Evolutionary conservation across 2,113 vertebrate species (phyloP).

Genomic region (Actenoides lindsayi): DNA sequence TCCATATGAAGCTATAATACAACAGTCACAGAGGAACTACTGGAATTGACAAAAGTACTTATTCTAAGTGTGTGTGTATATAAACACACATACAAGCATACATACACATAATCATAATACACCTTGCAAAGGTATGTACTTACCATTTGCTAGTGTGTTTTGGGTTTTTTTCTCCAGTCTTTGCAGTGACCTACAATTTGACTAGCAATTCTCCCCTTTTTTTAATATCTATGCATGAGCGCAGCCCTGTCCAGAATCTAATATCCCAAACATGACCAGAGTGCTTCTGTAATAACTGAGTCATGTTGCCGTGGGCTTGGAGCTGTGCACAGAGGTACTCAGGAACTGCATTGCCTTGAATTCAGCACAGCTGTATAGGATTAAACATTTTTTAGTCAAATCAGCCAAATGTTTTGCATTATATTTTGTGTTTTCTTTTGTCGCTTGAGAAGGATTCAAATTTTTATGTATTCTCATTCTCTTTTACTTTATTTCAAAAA

Average conservation of each 20-base stretch:
- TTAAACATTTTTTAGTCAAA: background rate
- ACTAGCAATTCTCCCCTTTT: background rate
- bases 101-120: rapidly evolving
- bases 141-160: background rate
- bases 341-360: background rate
- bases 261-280: background rate
- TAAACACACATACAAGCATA: background rate
- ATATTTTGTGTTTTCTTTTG: conserved; percentile 5
- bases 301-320: rapidly evolving
- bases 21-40: background rate
- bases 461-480: background rate
- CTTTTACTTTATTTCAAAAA: conserved; percentile 41
- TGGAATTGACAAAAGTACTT: background rate
- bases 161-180: background rate
- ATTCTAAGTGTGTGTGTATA: background rate
- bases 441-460: background rate
- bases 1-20: rapidly evolving
- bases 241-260: background rate
- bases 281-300: background rate
- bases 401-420: background rate
- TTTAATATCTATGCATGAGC: rapidly evolving
- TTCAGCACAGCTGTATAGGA: conserved; percentile 1
- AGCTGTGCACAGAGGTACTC: background rate
- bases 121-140: background rate
- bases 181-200: background rate